phyloP scores from a whole-genome alignment of 2,888 invertebrate species.

The Gymnosoma rotundatum region DNA sequence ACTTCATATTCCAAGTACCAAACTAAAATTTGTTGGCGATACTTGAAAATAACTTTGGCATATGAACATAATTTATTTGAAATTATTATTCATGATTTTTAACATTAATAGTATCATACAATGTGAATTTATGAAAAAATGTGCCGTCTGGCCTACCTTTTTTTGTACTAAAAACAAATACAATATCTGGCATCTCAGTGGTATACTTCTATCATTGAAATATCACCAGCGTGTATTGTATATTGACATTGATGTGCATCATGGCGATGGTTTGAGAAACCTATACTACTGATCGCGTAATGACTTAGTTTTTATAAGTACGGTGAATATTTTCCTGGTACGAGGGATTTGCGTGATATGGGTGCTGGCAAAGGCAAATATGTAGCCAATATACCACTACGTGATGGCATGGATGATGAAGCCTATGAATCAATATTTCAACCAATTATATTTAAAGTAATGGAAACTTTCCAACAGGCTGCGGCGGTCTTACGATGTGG shows the following conservation, averaged over 20 bases:
- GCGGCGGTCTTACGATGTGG: slow-evolving; percentile 99
- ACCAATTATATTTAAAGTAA: slow-evolving; percentile 97
- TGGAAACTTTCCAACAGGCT: slow-evolving; percentile 99
- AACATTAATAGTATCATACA: too few species aligned
- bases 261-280: slow-evolving; percentile 99
- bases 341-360: slow-evolving; percentile 91
- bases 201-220: slow-evolving; percentile 95
- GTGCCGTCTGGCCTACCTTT: too few species aligned
- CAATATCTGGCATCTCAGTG: too few species aligned
- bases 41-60: too few species aligned
- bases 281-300: slow-evolving; percentile 99
- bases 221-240: slow-evolving; percentile 98
- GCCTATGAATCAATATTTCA: slow-evolving; percentile 98
- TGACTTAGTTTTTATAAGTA: slow-evolving; percentile 99
- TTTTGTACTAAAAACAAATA: too few species aligned
- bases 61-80: too few species aligned
- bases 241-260: slow-evolving; percentile 99
- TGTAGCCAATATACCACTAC: slow-evolving; percentile 98
- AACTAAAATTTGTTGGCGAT: too few species aligned
- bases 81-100: too few species aligned
- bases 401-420: slow-evolving; percentile 99
- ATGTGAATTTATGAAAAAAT: too few species aligned
- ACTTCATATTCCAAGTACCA: too few species aligned
- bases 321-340: slow-evolving; percentile 99
- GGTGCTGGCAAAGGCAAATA: slow-evolving; percentile 97